Conservation (phyloP, 1,140 invertebrate genomes). For the Drosophila pseudoobscura region DNA sequence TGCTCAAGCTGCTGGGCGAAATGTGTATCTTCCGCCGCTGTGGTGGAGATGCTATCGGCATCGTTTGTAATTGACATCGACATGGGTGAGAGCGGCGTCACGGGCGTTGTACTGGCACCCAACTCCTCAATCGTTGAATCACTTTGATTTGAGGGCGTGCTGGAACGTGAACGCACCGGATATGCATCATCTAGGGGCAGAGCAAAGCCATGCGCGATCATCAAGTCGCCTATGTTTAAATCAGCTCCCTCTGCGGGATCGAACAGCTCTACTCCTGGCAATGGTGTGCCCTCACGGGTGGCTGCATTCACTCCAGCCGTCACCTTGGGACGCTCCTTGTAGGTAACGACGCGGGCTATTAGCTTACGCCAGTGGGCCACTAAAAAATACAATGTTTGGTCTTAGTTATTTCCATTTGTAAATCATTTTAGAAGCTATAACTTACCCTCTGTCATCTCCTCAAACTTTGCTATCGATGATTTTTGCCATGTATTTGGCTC, state of each 20-base stretch:
- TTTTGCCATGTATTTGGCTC: slow-evolving; percentile 85
- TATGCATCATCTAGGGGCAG: slow-evolving; percentile 64
- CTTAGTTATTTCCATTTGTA: background rate
- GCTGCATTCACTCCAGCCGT: slow-evolving; percentile 70
- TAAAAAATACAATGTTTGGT: slow-evolving; percentile 2
- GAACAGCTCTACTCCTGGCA: slow-evolving; percentile 87
- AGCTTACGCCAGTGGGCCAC: slow-evolving; percentile 88
- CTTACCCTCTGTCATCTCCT: slow-evolving; percentile 86
- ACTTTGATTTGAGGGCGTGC: slow-evolving; percentile 60
- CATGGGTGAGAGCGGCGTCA: slow-evolving; percentile 59
- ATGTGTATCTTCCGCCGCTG: slow-evolving; percentile 56
- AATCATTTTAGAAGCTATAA: background rate
- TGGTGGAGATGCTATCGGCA: slow-evolving; percentile 33
- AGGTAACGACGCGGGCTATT: slow-evolving; percentile 87
- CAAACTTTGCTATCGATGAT: slow-evolving; percentile 88
- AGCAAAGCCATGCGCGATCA: slow-evolving; percentile 75
- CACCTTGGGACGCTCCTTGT: slow-evolving; percentile 84
- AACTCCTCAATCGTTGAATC: slow-evolving; percentile 71
- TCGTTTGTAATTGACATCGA: slow-evolving; percentile 60
- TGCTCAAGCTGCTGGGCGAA: slow-evolving; percentile 67
- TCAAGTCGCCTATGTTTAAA: slow-evolving; percentile 70
- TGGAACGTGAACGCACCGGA: slow-evolving; percentile 66
- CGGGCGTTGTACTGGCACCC: slow-evolving; percentile 51
- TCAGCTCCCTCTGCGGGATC: slow-evolving; percentile 83
- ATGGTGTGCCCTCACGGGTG: slow-evolving; percentile 85